Percentiles rank a stretch among this genome's conserved stretches.
Conservation (phyloP, 2,797 vertebrate genomes). For the Prionace glauca region DNA sequence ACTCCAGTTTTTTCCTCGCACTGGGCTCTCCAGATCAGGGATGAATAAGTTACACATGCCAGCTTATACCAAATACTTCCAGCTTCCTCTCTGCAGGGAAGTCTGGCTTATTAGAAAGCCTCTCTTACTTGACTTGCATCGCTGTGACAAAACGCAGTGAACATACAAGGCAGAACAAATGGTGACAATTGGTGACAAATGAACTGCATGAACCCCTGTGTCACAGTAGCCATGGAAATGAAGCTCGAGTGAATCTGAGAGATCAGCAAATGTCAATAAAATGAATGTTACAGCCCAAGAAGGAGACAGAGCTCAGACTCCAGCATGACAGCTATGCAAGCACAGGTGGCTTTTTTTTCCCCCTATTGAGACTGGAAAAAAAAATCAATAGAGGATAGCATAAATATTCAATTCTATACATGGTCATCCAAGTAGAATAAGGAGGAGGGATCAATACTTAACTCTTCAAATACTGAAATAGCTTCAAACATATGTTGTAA, state of each 20-base stretch:
- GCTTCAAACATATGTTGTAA: too few relatives aligned
- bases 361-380: neutral
- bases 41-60: conserved; percentile 39
- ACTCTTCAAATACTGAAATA: neutral
- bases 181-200: conserved; percentile 89
- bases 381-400: neutral
- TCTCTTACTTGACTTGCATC: conserved; percentile 52
- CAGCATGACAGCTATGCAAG: conserved; percentile 1
- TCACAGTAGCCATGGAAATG: conserved; percentile 71
- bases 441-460: conserved; percentile 13
- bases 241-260: conserved; percentile 54
- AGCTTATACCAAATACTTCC: conserved; percentile 36
- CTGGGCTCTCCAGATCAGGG: conserved; percentile 38
- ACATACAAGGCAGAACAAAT: conserved; percentile 65
- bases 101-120: conserved; percentile 56
- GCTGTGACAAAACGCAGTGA: conserved; percentile 65
- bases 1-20: neutral
- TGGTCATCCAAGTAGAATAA: neutral
- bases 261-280: conserved; percentile 46
- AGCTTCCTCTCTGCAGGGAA: conserved; percentile 48
- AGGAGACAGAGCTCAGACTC: neutral
- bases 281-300: neutral
- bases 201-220: conserved; percentile 67
- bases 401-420: conserved; percentile 33
- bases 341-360: neutral